A percentile compares a stretch with the other conserved stretches of the same genome.
phyloP scores from a whole-genome alignment of 2,797 vertebrate genomes.

The Danio choprae region DNA sequence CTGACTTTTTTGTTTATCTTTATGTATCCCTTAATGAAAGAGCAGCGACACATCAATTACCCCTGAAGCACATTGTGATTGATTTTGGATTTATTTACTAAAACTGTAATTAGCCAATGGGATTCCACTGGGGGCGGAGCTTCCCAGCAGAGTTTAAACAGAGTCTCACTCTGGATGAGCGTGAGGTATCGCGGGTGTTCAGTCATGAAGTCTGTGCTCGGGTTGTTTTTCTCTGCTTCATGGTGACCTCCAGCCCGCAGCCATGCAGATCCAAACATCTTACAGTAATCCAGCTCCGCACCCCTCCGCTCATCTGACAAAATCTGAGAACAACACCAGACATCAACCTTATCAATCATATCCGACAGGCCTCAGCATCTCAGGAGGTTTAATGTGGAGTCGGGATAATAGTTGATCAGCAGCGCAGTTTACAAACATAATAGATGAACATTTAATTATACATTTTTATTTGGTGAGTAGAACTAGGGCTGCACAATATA shows the following conservation, averaged over 20 bases:
- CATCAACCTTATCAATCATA: background rate
- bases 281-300: slow-evolving; percentile 93
- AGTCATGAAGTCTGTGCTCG: slow-evolving; percentile 77
- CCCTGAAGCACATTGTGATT: no score
- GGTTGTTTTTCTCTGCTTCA: slow-evolving; percentile 73
- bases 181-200: slow-evolving; percentile 85
- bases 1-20: no score
- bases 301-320: slow-evolving; percentile 82
- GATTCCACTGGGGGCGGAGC: background rate
- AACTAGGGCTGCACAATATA: no score
- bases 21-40: no score
- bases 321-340: slow-evolving; percentile 73
- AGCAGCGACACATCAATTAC: no score
- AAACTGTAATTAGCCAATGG: background rate
- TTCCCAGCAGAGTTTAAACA: background rate
- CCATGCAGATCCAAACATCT: slow-evolving; percentile 89
- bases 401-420: no score
- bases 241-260: slow-evolving; percentile 82
- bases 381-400: no score
- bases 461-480: no score
- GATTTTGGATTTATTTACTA: no score
- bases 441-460: no score
- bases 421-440: no score
- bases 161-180: slow-evolving; percentile 86
- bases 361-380: no score